Conservation (phyloP, 1,140 invertebrate species). For the Drosophila truncata region DNA sequence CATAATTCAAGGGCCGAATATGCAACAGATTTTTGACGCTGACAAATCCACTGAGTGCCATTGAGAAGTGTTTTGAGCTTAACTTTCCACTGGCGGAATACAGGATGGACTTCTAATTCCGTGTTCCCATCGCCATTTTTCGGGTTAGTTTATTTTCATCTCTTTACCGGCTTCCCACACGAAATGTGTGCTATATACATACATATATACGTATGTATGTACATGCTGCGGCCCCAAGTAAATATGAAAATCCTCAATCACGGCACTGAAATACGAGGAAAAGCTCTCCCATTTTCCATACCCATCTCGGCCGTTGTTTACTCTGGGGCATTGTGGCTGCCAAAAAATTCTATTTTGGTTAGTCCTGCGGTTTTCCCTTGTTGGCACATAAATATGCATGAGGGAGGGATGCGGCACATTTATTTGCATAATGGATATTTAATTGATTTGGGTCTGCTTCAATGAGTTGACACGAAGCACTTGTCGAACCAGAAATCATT, state of each 20-base stretch:
- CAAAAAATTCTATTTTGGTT: slow-evolving; percentile 49
- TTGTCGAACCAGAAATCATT: slow-evolving; percentile 26
- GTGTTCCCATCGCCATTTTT: slow-evolving; percentile 1
- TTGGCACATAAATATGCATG: slow-evolving; percentile 42
- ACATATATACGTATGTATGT: no score
- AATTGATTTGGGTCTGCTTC: slow-evolving; percentile 47
- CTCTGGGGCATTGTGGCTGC: slow-evolving; percentile 41
- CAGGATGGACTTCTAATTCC: slow-evolving; percentile 11
- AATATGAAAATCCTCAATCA: slow-evolving; percentile 50
- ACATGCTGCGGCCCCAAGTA: slow-evolving; percentile 17
- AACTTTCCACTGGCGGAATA: slow-evolving; percentile 5
- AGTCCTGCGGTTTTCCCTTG: slow-evolving; percentile 34
- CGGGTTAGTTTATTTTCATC: slow-evolving; percentile 22
- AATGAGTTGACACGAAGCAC: slow-evolving; percentile 26
- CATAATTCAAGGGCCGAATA: slow-evolving; percentile 15
- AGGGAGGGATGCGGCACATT: slow-evolving; percentile 25
- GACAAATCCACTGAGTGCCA: slow-evolving; percentile 7
- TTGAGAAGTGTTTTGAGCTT: slow-evolving; percentile 5
- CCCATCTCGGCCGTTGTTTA: slow-evolving; percentile 12
- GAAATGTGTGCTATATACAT: slow-evolving; percentile 7
- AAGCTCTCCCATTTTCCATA: not conserved
- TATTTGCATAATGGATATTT: slow-evolving; percentile 46
- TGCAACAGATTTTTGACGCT: slow-evolving; percentile 28
- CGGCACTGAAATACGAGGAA: slow-evolving; percentile 12
- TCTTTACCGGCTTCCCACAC: slow-evolving; percentile 21